A percentile compares a stretch with the other conserved stretches of the same genome.
Conservation (phyloP, 1,140 invertebrate species). For the Diploscapter pachys region DNA sequence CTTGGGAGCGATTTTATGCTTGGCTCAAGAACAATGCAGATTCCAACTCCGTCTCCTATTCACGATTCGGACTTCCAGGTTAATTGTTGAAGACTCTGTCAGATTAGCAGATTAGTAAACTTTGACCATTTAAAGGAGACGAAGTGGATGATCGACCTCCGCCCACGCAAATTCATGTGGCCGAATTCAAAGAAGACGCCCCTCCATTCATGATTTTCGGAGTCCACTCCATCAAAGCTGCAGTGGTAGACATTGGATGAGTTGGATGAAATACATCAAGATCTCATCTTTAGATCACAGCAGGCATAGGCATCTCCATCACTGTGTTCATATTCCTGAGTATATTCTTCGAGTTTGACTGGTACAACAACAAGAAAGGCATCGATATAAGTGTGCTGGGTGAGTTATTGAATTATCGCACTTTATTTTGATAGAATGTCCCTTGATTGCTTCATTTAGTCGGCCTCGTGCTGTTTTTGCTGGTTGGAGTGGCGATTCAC, state of each 20-base stretch:
- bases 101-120: no score
- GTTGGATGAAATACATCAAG: constrained; percentile 21
- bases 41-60: constrained; percentile 20
- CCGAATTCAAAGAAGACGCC: constrained; percentile 50
- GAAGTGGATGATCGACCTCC: constrained; percentile 47
- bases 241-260: constrained; percentile 41
- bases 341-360: constrained; percentile 56
- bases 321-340: constrained; percentile 50
- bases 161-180: constrained; percentile 48
- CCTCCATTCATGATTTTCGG: constrained; percentile 42
- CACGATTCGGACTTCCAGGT: constrained; percentile 34
- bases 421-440: background rate
- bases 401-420: constrained; percentile 18
- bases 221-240: constrained; percentile 47
- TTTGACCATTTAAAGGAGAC: constrained; percentile 13
- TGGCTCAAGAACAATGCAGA: constrained; percentile 27
- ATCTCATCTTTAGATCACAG: constrained; percentile 42
- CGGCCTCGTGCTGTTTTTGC: constrained; percentile 48
- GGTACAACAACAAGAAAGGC: constrained; percentile 52
- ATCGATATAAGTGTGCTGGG: constrained; percentile 49
- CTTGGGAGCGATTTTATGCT: constrained; percentile 7
- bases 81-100: background rate
- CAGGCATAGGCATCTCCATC: constrained; percentile 52
- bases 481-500: constrained; percentile 45
- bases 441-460: constrained; percentile 31